A percentile compares a stretch with the other conserved stretches of the same genome.
These are phyloP conservation scores for Drosophila suzukii DNA, from an alignment of 1,140 invertebrate species.

Conservation along the genomic window DNA sequence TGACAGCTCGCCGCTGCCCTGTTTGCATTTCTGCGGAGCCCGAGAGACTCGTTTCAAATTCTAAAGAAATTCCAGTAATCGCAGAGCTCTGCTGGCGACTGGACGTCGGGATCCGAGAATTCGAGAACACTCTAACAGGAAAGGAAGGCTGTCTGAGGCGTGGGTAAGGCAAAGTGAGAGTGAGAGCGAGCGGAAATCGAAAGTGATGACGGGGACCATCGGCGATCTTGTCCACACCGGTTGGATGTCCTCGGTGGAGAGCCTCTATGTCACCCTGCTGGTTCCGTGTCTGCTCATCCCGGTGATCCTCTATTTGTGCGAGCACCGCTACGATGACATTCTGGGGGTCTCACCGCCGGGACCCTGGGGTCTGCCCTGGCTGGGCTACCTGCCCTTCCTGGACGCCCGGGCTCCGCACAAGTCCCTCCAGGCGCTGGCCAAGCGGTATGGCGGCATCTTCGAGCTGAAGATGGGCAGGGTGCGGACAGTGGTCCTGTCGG, in stretches of 20 bases:
- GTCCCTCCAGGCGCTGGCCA: conserved; percentile 88
- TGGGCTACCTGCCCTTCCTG: conserved; percentile 92
- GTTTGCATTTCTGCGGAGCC: conserved; percentile 43
- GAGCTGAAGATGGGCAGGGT: conserved; percentile 90
- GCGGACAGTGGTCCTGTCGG: conserved; percentile 90
- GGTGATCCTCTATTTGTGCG: conserved; percentile 47
- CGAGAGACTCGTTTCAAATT: conserved; percentile 62
- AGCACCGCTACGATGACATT: conserved; percentile 43
- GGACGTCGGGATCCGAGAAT: conserved; percentile 44
- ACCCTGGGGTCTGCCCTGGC: conserved; percentile 90
- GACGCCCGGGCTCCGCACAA: conserved; percentile 88
- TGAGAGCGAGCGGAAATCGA: conserved; percentile 22
- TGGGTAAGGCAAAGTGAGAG: neutral
- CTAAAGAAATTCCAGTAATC: conserved; percentile 66
- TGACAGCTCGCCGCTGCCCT: conserved; percentile 29
- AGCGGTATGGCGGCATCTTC: conserved; percentile 90
- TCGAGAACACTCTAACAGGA: neutral
- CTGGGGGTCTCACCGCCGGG: conserved; percentile 87
- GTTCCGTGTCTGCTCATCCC: conserved; percentile 31
- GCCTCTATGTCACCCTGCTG: conserved; percentile 5
- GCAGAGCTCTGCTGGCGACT: conserved; percentile 53
- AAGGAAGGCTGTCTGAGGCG: neutral
- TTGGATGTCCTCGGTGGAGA: conserved; percentile 1
- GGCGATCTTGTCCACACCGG: neutral
- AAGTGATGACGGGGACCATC: conserved; percentile 14